These are phyloP conservation scores for Hyla sarda DNA, from an alignment of 2,113 vertebrate species.

Conservation along the genomic window DNA sequence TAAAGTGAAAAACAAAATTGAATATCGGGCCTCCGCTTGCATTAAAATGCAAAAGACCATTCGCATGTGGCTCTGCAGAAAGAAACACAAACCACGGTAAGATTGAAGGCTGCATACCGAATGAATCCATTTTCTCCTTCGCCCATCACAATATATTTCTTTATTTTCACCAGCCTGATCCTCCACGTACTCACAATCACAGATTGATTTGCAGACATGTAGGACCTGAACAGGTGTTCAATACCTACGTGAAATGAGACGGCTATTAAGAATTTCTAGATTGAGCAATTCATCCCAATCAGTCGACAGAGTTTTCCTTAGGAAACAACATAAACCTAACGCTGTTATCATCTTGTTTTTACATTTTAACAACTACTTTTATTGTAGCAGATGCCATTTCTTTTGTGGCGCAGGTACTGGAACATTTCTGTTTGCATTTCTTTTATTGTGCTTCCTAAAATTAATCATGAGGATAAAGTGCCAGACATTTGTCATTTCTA, in stretches of 20 bases:
- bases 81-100: slow-evolving; percentile 95
- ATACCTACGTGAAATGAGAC: slow-evolving; percentile 28
- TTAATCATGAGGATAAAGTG: slow-evolving; percentile 21
- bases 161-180: background rate
- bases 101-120: slow-evolving; percentile 57
- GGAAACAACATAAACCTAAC: slow-evolving; percentile 24
- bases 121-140: slow-evolving; percentile 16
- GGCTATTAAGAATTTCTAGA: slow-evolving; percentile 35
- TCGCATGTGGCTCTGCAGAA: slow-evolving; percentile 97
- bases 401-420: background rate
- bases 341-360: slow-evolving; percentile 32
- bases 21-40: slow-evolving; percentile 87
- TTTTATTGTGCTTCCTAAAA: background rate
- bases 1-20: slow-evolving; percentile 95
- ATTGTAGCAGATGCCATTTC: slow-evolving; percentile 25
- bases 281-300: slow-evolving; percentile 55
- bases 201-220: slow-evolving; percentile 33
- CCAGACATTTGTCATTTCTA: background rate
- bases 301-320: slow-evolving; percentile 24
- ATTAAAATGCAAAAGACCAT: slow-evolving; percentile 93
- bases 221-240: slow-evolving; percentile 41
- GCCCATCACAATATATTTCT: background rate
- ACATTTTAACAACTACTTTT: slow-evolving; percentile 42
- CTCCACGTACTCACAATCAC: slow-evolving; percentile 24
- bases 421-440: slow-evolving; percentile 13